Percentiles rank a stretch among this genome's conserved stretches.
Evolutionary conservation across 2,113 vertebrate genomes (phyloP).

Genomic region (Chamaetylas fuelleborni): DNA sequence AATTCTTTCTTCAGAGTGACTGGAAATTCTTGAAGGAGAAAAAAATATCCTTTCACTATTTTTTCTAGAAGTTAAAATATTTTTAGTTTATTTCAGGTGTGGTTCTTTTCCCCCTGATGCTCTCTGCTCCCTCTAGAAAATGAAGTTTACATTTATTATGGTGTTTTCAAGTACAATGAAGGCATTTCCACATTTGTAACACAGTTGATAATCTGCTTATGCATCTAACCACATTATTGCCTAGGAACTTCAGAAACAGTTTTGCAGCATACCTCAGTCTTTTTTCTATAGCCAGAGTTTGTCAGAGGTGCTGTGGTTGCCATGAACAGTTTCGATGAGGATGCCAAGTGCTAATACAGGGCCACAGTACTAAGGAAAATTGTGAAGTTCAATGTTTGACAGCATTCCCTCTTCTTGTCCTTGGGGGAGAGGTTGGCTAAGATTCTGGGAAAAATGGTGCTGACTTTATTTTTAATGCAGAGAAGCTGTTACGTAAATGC

Average conservation of each 20-base stretch:
- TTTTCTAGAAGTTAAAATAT: background rate
- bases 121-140: background rate
- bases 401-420: background rate
- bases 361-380: background rate
- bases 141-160: background rate
- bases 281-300: background rate
- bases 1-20: background rate
- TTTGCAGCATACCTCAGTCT: background rate
- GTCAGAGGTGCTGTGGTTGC: background rate
- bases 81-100: background rate
- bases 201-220: background rate
- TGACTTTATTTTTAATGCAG: background rate
- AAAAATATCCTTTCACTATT: background rate
- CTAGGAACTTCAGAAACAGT: background rate
- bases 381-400: background rate
- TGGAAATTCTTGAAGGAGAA: background rate
- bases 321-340: background rate
- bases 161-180: background rate
- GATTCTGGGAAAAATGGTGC: background rate
- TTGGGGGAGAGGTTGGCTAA: background rate
- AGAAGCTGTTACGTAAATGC: background rate
- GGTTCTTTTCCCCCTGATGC: accelerated
- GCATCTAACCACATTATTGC: background rate
- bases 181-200: background rate
- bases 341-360: background rate